Conservation (phyloP, 2,113 vertebrate species). For the Myotis yumanensis region DNA sequence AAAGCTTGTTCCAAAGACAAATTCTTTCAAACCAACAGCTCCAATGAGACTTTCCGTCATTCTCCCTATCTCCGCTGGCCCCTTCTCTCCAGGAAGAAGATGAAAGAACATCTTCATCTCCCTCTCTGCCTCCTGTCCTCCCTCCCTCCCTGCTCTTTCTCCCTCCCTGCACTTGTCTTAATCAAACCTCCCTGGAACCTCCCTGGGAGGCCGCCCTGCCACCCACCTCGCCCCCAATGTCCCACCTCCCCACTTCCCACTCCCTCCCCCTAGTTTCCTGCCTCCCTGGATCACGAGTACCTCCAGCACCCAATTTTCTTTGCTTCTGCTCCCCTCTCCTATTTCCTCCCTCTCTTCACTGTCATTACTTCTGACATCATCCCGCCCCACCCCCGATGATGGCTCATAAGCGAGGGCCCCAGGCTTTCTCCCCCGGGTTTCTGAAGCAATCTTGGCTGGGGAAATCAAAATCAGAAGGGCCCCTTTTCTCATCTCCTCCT, state of each 20-base stretch:
- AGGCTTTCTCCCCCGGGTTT: background rate
- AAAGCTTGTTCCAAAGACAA: slow-evolving; percentile 71
- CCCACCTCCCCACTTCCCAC: background rate
- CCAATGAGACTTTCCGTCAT: slow-evolving; percentile 55
- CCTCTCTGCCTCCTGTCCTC: slow-evolving; percentile 40
- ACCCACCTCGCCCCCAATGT: too few relatives aligned
- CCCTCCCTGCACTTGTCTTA: background rate
- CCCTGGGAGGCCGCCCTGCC: background rate
- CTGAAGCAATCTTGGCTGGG: background rate
- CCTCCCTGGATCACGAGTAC: slow-evolving; percentile 47
- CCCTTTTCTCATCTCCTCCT: background rate
- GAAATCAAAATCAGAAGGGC: background rate
- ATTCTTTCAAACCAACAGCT: slow-evolving; percentile 71
- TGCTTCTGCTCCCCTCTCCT: slow-evolving; percentile 17
- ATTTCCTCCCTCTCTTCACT: slow-evolving; percentile 16
- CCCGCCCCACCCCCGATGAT: background rate
- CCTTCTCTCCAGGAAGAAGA: slow-evolving; percentile 69
- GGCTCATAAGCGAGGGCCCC: background rate
- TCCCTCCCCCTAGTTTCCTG: slow-evolving; percentile 62
- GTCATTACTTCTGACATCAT: background rate
- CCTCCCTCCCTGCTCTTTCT: slow-evolving; percentile 10
- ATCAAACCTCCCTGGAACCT: background rate
- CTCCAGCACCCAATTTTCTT: slow-evolving; percentile 40
- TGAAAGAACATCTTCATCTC: slow-evolving; percentile 80
- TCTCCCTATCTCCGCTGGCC: slow-evolving; percentile 37